Conservation (phyloP, 2,888 invertebrate genomes). For the Dynastes hyllus region DNA sequence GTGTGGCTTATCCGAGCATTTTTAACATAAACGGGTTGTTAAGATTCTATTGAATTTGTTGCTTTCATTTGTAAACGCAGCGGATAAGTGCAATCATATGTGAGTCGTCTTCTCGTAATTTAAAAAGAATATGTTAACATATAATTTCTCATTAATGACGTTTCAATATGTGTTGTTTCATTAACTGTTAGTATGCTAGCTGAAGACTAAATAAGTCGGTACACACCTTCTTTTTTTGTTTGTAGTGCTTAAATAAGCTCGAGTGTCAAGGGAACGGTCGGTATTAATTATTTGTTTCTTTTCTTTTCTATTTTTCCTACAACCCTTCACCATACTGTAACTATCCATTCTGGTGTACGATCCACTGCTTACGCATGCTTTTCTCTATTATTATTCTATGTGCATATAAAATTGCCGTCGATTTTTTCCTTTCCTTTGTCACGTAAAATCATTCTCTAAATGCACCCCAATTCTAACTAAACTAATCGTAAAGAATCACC, state of each 20-base stretch:
- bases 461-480: neutral
- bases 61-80: too few relatives aligned
- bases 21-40: too few relatives aligned
- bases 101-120: too few relatives aligned
- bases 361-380: slow-evolving; percentile 52
- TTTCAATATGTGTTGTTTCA: neutral
- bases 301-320: slow-evolving; percentile 50
- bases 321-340: slow-evolving; percentile 35
- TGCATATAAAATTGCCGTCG: slow-evolving; percentile 34
- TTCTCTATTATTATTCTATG: slow-evolving; percentile 47
- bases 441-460: neutral
- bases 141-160: neutral
- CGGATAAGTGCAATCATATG: too few relatives aligned
- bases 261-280: slow-evolving; percentile 47
- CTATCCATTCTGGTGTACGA: slow-evolving; percentile 38
- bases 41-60: too few relatives aligned
- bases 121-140: too few relatives aligned
- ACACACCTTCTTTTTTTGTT: slow-evolving; percentile 24
- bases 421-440: slow-evolving; percentile 1
- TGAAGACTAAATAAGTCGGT: neutral
- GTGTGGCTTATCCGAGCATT: too few relatives aligned
- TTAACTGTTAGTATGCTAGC: neutral
- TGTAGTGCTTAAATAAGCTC: slow-evolving; percentile 37
- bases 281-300: slow-evolving; percentile 53
- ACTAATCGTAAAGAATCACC: slow-evolving; percentile 24